Percentiles rank a stretch among this genome's conserved stretches.
Evolutionary conservation across 2,113 vertebrate species (phyloP).

Genomic region (Opisthocomus hoazin): DNA sequence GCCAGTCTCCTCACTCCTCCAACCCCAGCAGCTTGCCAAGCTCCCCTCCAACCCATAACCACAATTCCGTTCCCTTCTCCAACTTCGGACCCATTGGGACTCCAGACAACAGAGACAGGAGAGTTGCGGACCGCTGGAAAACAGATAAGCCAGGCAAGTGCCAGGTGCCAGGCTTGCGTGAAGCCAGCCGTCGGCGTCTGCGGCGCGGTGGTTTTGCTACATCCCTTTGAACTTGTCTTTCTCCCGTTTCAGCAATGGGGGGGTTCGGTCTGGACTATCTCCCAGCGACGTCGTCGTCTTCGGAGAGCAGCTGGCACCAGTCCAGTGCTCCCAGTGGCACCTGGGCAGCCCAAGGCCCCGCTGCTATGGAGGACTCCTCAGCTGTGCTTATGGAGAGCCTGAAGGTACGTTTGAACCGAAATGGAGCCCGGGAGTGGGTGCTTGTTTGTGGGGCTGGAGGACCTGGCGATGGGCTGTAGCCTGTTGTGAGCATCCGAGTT

Average conservation of each 20-base stretch:
- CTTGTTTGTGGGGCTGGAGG: not conserved
- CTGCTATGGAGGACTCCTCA: constrained; percentile 88
- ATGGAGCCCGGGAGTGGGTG: not conserved
- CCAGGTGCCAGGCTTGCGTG: not conserved
- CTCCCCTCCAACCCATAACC: constrained; percentile 95
- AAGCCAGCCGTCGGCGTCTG: not conserved
- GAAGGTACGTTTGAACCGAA: constrained; percentile 76
- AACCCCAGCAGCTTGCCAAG: constrained; percentile 98
- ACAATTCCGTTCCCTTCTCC: constrained; percentile 88
- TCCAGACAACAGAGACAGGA: constrained; percentile 90
- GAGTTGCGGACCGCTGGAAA: constrained; percentile 92
- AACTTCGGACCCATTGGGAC: constrained; percentile 97
- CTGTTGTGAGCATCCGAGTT: not conserved
- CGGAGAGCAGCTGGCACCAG: constrained; percentile 93
- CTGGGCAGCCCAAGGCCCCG: constrained; percentile 88
- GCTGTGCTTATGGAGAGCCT: constrained; percentile 94
- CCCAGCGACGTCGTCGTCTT: constrained; percentile 76
- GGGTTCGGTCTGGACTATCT: constrained; percentile 94
- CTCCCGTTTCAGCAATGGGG: constrained; percentile 73
- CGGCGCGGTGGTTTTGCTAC: no score
- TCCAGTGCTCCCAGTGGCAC: constrained; percentile 74
- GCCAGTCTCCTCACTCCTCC: constrained; percentile 98
- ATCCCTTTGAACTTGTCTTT: not conserved
- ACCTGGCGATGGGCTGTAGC: not conserved
- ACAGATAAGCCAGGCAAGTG: constrained; percentile 88